A percentile compares a stretch with the other conserved stretches of the same genome.
Evolutionary conservation across 2,888 invertebrate genomes (phyloP).

Genomic region (Caenorhabditis japonica): DNA sequence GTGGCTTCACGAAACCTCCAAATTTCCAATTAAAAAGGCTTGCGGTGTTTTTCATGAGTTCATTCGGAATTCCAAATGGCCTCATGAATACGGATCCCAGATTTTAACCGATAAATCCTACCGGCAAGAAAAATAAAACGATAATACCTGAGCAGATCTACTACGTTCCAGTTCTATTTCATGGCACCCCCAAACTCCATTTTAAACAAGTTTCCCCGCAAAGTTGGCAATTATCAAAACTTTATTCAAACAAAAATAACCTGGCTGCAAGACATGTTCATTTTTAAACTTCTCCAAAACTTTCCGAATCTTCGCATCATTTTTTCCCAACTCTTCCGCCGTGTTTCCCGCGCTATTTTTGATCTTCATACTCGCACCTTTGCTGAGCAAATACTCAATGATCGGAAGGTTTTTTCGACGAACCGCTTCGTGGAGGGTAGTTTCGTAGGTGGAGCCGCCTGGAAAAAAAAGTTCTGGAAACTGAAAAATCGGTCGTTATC

Average conservation of each 20-base stretch:
- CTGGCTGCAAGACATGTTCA: conserved; percentile 33
- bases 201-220: no score
- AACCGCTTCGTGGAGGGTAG: conserved; percentile 56
- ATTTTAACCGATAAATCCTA: no score
- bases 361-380: conserved; percentile 54
- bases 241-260: conserved; percentile 16
- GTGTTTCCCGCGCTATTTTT: conserved; percentile 34
- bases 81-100: no score
- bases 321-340: conserved; percentile 20
- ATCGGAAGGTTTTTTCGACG: conserved; percentile 30
- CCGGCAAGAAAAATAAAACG: no score
- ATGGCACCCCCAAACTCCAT: no score
- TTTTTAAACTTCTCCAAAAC: conserved; percentile 22
- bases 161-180: no score
- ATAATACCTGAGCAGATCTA: no score
- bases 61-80: no score
- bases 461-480: not conserved
- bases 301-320: conserved; percentile 21
- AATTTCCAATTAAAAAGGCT: no score
- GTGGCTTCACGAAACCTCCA: no score
- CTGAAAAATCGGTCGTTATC: not conserved
- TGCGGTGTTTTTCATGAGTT: no score
- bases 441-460: conserved; percentile 48
- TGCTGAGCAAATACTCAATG: conserved; percentile 53
- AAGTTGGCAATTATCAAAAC: no score